These are phyloP conservation scores for Hyppa rectilinea DNA, from an alignment of 2,888 invertebrate species.

Conservation along the genomic window DNA sequence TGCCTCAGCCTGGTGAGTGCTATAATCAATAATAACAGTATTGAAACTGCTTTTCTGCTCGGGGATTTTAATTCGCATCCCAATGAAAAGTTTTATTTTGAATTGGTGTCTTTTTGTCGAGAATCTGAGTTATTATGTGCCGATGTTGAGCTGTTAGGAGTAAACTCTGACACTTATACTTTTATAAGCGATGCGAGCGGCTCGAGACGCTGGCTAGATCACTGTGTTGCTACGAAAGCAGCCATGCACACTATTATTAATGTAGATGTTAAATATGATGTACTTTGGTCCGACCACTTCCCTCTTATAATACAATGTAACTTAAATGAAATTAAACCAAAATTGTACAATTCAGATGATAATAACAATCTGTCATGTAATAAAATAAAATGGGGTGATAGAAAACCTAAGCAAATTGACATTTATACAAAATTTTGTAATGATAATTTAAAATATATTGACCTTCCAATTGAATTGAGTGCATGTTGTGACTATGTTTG, in stretches of 20 bases:
- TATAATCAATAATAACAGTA: neutral
- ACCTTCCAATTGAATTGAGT: no score
- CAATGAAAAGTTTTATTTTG: constrained; percentile 12
- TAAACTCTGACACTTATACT: constrained; percentile 4
- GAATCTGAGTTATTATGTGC: constrained; percentile 17
- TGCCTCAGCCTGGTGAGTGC: neutral
- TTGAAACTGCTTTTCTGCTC: constrained; percentile 20
- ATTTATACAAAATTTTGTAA: neutral
- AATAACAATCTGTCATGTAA: neutral
- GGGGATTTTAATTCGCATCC: constrained; percentile 39
- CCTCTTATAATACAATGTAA: no score
- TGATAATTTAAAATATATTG: neutral
- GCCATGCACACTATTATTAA: no score
- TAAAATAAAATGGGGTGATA: neutral
- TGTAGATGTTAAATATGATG: no score
- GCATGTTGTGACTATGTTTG: no score
- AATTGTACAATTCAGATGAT: neutral
- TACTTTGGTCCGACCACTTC: neutral
- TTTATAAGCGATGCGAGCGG: no score
- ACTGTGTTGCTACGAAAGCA: no score
- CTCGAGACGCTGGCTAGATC: no score
- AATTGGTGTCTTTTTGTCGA: constrained; percentile 21
- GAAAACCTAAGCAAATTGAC: neutral
- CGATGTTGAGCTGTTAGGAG: constrained; percentile 5
- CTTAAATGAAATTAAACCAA: neutral